phyloP scores from a whole-genome alignment of 2,113 vertebrate genomes.

The Bagarius yarrelli region DNA sequence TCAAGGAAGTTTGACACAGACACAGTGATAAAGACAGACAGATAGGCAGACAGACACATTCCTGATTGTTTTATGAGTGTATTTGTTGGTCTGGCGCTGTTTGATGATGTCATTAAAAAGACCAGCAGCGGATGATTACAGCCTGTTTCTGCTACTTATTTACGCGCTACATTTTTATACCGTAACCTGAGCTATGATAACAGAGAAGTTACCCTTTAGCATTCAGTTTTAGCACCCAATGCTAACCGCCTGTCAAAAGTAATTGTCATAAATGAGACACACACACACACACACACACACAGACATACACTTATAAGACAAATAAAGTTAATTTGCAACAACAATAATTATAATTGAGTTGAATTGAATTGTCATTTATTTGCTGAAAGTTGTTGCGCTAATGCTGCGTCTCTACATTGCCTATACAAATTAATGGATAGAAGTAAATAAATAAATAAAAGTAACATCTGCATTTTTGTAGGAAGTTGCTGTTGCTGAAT shows the following conservation, averaged over 20 bases:
- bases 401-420: no score
- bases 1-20: background rate
- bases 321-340: background rate
- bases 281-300: slow-evolving; percentile 2
- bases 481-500: no score
- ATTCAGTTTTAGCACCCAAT: background rate
- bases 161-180: background rate
- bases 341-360: background rate
- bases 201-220: background rate
- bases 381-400: background rate
- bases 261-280: background rate
- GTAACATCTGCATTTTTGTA: no score
- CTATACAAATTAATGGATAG: no score
- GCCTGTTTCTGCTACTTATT: no score
- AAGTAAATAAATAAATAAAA: no score
- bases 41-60: background rate
- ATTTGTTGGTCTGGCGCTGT: background rate
- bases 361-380: no score
- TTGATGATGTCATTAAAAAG: background rate
- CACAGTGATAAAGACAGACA: background rate
- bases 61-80: background rate
- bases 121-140: background rate
- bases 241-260: background rate
- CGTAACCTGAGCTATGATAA: background rate
- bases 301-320: background rate